Percentiles rank a stretch among this genome's conserved stretches.
Evolutionary conservation across 1,140 invertebrate species (phyloP).

Genomic region (Asbolus verrucosus): DNA sequence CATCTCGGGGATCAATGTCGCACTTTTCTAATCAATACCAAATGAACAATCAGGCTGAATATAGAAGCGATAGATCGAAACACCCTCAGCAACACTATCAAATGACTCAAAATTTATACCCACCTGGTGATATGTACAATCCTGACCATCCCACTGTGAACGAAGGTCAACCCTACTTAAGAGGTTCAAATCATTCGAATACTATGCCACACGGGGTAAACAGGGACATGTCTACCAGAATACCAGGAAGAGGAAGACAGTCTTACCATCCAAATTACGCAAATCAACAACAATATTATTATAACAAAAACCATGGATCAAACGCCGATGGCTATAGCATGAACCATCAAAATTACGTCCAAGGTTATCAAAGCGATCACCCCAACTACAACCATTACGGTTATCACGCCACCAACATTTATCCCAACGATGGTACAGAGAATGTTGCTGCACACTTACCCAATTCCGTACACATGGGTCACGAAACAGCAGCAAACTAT

Average conservation of each 20-base stretch:
- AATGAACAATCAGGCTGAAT: constrained; percentile 62
- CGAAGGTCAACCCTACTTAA: constrained; percentile 65
- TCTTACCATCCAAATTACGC: constrained; percentile 62
- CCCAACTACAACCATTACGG: constrained; percentile 61
- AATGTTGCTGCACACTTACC: constrained; percentile 56
- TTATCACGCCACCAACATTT: constrained; percentile 58
- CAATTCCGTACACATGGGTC: constrained; percentile 54
- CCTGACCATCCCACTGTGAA: constrained; percentile 59
- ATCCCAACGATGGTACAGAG: constrained; percentile 56
- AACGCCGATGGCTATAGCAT: constrained; percentile 65
- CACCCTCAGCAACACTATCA: constrained; percentile 67
- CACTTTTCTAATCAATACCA: constrained; percentile 62
- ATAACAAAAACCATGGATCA: constrained; percentile 64
- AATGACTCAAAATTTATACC: constrained; percentile 60
- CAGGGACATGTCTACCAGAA: constrained; percentile 21
- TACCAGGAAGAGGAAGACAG: constrained; percentile 56
- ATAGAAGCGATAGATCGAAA: constrained; percentile 61
- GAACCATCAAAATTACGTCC: constrained; percentile 62
- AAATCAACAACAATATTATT: constrained; percentile 64
- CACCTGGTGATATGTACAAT: constrained; percentile 70
- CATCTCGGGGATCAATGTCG: constrained; percentile 66
- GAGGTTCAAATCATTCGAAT: constrained; percentile 58
- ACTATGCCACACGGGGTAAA: constrained; percentile 30
- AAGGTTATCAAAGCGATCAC: constrained; percentile 59
- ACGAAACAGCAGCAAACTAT: constrained; percentile 56